Evolutionary conservation across 2,113 vertebrate genomes (phyloP).

Genomic region (Oryzias melastigma): DNA sequence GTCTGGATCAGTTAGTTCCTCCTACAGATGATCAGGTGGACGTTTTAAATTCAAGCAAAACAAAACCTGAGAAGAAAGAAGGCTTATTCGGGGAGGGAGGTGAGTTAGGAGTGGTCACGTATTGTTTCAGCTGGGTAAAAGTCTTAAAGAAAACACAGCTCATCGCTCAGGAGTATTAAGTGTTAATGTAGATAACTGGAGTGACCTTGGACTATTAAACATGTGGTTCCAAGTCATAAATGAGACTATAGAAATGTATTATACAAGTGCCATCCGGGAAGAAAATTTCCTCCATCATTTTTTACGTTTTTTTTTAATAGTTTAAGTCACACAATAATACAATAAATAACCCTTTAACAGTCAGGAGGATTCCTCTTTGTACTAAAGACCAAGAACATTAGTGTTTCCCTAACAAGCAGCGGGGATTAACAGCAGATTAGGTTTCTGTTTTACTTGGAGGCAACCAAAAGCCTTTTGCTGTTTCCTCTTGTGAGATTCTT

Average conservation of each 20-base stretch:
- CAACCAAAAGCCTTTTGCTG: neutral
- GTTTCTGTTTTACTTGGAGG: neutral
- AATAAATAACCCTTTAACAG: neutral
- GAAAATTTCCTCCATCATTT: too few species aligned
- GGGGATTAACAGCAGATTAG: neutral
- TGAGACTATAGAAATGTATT: neutral
- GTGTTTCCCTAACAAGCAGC: neutral
- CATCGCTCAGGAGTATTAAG: slow-evolving; percentile 6
- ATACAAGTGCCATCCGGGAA: too few species aligned
- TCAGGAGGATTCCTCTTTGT: neutral
- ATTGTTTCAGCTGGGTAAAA: slow-evolving; percentile 73
- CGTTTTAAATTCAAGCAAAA: slow-evolving; percentile 54
- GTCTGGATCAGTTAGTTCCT: slow-evolving; percentile 37
- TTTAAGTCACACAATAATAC: too few species aligned
- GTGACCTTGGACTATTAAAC: neutral
- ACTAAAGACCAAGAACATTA: neutral
- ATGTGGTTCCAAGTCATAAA: neutral
- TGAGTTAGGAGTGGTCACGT: slow-evolving; percentile 23
- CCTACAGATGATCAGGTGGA: slow-evolving; percentile 38
- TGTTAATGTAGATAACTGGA: slow-evolving; percentile 12
- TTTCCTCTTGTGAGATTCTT: neutral
- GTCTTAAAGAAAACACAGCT: slow-evolving; percentile 6
- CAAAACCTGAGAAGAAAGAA: slow-evolving; percentile 48
- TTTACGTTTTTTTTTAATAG: too few species aligned
- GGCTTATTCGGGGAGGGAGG: slow-evolving; percentile 43